These are phyloP conservation scores for Hoplodrina ambigua DNA, from an alignment of 2,888 invertebrate species.

Conservation along the genomic window DNA sequence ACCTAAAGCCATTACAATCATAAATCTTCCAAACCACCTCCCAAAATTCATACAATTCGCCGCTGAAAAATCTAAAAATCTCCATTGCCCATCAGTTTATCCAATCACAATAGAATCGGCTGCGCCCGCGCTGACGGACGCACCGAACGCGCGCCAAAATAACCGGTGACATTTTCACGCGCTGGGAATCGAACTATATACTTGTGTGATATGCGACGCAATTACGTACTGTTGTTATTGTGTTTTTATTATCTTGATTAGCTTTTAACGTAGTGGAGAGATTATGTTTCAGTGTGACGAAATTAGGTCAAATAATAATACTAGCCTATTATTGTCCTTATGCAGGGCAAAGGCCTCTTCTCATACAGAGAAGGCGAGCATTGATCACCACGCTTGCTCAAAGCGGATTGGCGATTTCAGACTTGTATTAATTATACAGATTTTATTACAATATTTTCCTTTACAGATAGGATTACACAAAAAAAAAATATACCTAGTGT, in stretches of 20 bases:
- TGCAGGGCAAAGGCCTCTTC: too few relatives aligned
- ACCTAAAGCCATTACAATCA: not conserved
- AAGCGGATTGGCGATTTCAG: too few relatives aligned
- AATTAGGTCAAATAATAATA: not conserved
- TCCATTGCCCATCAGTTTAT: conserved; percentile 13
- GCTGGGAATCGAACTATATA: conserved; percentile 73
- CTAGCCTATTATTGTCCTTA: too few relatives aligned
- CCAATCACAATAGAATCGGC: conserved; percentile 60
- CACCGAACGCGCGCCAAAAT: conserved; percentile 76
- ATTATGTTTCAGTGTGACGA: not conserved
- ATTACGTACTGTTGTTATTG: conserved; percentile 56
- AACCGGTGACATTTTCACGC: conserved; percentile 83
- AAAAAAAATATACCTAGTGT: too few relatives aligned
- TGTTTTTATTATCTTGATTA: conserved; percentile 50
- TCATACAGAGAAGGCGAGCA: too few relatives aligned
- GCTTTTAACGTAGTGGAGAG: conserved; percentile 12
- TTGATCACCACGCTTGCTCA: too few relatives aligned
- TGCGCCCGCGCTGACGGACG: conserved; percentile 69
- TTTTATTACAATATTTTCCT: too few relatives aligned
- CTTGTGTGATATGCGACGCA: conserved; percentile 63
- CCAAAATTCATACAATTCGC: conserved; percentile 31
- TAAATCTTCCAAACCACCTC: conserved; percentile 22
- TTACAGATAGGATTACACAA: too few relatives aligned
- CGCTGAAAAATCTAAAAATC: conserved; percentile 42
- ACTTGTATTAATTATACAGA: too few relatives aligned